Conservation (phyloP, 2,113 vertebrate genomes). For the Lanius collurio region DNA sequence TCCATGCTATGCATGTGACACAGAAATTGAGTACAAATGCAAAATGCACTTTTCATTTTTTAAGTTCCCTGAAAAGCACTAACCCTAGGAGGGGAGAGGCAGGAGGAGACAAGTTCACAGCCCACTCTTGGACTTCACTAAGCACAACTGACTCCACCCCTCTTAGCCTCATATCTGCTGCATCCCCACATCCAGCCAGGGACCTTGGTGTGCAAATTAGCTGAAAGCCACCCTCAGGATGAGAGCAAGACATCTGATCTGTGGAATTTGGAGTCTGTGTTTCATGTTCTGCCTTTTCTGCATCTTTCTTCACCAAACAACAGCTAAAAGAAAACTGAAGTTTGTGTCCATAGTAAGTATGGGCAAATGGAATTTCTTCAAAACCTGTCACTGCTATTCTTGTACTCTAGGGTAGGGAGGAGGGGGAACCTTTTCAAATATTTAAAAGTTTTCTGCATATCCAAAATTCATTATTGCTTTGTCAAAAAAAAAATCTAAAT, state of each 20-base stretch:
- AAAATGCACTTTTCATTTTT: background rate
- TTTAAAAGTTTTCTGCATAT: background rate
- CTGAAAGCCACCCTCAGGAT: conserved; percentile 1
- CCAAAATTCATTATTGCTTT: background rate
- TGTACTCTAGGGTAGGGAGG: background rate
- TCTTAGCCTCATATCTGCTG: background rate
- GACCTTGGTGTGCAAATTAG: background rate
- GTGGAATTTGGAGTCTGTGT: conserved; percentile 36
- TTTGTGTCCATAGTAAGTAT: conserved; percentile 70
- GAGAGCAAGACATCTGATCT: conserved; percentile 17
- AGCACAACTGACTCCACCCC: conserved; percentile 3
- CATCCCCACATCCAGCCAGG: background rate
- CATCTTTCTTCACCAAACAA: background rate
- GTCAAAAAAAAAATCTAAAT: background rate
- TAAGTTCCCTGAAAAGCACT: background rate
- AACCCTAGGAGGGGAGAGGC: background rate
- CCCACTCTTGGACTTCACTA: background rate
- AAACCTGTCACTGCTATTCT: background rate
- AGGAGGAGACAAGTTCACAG: background rate
- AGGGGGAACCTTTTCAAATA: background rate
- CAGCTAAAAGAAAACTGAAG: conserved; percentile 68
- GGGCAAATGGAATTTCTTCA: background rate
- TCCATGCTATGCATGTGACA: background rate
- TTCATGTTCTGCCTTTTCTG: conserved; percentile 52
- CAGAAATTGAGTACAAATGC: background rate